Percentiles rank a stretch among this genome's conserved stretches.
These are phyloP conservation scores for Sebastes vulpes DNA, from an alignment of 2,797 vertebrate species.

Conservation along the genomic window DNA sequence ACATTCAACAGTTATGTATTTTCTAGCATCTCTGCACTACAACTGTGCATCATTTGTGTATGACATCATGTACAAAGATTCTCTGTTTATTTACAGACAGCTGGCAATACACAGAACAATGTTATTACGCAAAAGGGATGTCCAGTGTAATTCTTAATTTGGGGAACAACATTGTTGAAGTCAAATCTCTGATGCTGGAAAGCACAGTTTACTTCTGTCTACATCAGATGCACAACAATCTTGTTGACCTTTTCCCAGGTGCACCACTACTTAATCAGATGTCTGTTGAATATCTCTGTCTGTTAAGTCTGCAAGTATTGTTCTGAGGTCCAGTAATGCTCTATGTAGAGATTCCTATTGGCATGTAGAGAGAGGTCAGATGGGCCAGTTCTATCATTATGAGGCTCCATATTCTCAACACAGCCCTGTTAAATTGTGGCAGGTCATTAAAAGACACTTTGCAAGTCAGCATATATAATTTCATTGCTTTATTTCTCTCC, in stretches of 20 bases:
- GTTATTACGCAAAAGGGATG: not conserved
- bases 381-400: not conserved
- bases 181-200: not conserved
- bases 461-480: not conserved
- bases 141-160: not conserved
- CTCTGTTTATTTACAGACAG: not conserved
- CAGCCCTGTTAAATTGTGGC: not conserved
- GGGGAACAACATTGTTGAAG: not conserved
- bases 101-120: not conserved
- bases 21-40: not conserved
- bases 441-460: not conserved
- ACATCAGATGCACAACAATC: not conserved
- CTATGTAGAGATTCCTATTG: not conserved
- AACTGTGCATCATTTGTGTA: not conserved
- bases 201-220: not conserved
- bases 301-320: not conserved
- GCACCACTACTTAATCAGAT: not conserved
- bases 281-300: not conserved
- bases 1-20: not conserved
- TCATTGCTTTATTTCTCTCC: not conserved
- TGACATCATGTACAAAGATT: not conserved
- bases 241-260: not conserved
- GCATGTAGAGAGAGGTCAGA: not conserved
- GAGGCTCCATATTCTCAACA: not conserved
- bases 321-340: not conserved